Conservation (phyloP, 1,140 invertebrate species). For the Agraylea sexmaculata region DNA sequence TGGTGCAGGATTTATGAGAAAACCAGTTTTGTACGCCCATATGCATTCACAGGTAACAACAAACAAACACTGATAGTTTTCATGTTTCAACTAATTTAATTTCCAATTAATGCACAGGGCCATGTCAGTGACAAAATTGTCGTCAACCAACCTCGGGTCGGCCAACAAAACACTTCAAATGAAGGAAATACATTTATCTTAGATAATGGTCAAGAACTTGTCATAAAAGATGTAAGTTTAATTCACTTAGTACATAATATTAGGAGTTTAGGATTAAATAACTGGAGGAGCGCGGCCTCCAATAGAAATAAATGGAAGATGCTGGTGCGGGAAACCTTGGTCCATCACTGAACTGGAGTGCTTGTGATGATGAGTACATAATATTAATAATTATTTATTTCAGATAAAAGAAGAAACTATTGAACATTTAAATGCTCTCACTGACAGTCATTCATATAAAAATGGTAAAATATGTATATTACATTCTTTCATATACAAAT, state of each 20-base stretch:
- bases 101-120: slow-evolving; percentile 31
- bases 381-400: slow-evolving; percentile 3
- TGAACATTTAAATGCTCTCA: no score
- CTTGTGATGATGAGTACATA: neutral
- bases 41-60: slow-evolving; percentile 47
- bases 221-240: slow-evolving; percentile 12
- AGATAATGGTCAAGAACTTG: slow-evolving; percentile 13
- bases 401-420: slow-evolving; percentile 6
- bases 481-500: slow-evolving; percentile 1
- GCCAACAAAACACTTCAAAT: slow-evolving; percentile 29
- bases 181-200: slow-evolving; percentile 20
- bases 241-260: no score
- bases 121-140: slow-evolving; percentile 68
- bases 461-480: no score
- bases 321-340: neutral
- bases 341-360: neutral
- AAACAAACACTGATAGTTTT: no score
- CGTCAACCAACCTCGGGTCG: slow-evolving; percentile 61
- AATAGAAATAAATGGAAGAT: slow-evolving; percentile 10
- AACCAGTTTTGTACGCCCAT: slow-evolving; percentile 66
- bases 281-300: no score
- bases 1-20: slow-evolving; percentile 71
- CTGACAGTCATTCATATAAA: no score
- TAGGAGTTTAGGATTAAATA: no score
- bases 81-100: neutral